phyloP scores from a whole-genome alignment of 1,140 invertebrate genomes.

The Macrobrachium rosenbergii region DNA sequence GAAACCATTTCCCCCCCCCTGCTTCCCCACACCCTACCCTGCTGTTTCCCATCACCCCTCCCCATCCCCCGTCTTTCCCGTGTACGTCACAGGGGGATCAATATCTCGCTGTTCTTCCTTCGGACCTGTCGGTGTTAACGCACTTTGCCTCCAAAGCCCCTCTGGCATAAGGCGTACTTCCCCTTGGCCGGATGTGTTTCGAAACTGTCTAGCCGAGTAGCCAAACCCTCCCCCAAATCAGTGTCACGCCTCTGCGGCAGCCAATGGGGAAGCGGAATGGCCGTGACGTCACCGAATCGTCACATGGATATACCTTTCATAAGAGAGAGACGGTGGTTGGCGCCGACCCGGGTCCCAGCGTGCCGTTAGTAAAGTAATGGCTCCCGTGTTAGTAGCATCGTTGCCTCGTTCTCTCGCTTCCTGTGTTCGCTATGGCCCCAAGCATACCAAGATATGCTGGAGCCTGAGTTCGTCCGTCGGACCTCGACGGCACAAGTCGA shows the following conservation, averaged over 20 bases:
- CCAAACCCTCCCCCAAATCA: too few species aligned
- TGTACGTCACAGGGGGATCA: constrained; percentile 15
- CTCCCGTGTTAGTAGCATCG: constrained; percentile 55
- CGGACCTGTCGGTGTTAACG: neutral
- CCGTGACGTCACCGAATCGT: constrained; percentile 48
- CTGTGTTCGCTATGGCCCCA: constrained; percentile 52
- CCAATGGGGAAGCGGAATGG: constrained; percentile 29
- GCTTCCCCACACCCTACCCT: neutral
- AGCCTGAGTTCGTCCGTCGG: constrained; percentile 16
- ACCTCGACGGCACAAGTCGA: constrained; percentile 58
- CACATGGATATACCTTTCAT: constrained; percentile 22
- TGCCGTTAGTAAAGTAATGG: constrained; percentile 62
- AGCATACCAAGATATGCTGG: constrained; percentile 37
- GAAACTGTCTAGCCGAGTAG: constrained; percentile 14
- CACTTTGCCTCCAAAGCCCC: neutral
- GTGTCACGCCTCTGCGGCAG: constrained; percentile 52
- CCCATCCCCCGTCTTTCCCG: too few species aligned
- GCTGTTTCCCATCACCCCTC: too few species aligned
- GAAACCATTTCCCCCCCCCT: too few species aligned
- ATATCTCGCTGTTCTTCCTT: neutral
- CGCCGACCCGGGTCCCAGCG: neutral
- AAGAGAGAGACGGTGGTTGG: constrained; percentile 11
- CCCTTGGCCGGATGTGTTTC: neutral
- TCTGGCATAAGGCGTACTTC: neutral
- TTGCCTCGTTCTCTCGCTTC: constrained; percentile 53